phyloP scores from a whole-genome alignment of 2,797 vertebrate species.

The Chromobotia macracanthus region DNA sequence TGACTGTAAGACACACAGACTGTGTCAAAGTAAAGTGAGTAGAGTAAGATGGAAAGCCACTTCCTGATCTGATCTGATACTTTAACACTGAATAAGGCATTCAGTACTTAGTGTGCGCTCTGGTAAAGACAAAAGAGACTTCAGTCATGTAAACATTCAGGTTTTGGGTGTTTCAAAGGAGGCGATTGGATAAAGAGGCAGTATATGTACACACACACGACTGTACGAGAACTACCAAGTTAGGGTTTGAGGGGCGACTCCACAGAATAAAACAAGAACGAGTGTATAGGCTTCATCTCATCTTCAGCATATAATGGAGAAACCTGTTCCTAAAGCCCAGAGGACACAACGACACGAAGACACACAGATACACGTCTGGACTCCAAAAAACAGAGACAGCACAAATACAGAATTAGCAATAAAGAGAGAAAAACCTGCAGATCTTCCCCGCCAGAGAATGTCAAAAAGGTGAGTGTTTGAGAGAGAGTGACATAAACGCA shows the following conservation, averaged over 20 bases:
- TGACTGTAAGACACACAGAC: slow-evolving; percentile 37
- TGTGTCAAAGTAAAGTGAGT: slow-evolving; percentile 61
- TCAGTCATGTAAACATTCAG: slow-evolving; percentile 85
- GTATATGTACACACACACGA: slow-evolving; percentile 50
- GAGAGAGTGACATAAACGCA: slow-evolving; percentile 75
- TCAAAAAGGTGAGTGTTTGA: slow-evolving; percentile 49
- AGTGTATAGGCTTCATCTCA: slow-evolving; percentile 53
- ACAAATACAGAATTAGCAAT: slow-evolving; percentile 62
- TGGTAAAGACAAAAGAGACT: slow-evolving; percentile 78
- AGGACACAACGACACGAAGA: slow-evolving; percentile 74
- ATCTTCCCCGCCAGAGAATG: slow-evolving; percentile 51
- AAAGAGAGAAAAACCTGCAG: slow-evolving; percentile 66
- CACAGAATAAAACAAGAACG: slow-evolving; percentile 47
- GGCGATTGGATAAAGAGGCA: slow-evolving; percentile 67
- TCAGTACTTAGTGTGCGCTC: slow-evolving; percentile 81
- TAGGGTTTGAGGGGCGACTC: slow-evolving; percentile 38
- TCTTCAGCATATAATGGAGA: slow-evolving; percentile 54
- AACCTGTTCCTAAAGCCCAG: slow-evolving; percentile 65
- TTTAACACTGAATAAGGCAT: slow-evolving; percentile 78
- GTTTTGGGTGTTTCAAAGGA: slow-evolving; percentile 75
- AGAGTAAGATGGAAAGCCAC: slow-evolving; percentile 57
- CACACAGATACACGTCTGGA: slow-evolving; percentile 70
- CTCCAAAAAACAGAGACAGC: slow-evolving; percentile 67
- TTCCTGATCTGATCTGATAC: slow-evolving; percentile 51
- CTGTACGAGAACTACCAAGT: slow-evolving; percentile 50